Conservation (phyloP, 1,140 invertebrate genomes). For the Trichonephila clavipes region DNA sequence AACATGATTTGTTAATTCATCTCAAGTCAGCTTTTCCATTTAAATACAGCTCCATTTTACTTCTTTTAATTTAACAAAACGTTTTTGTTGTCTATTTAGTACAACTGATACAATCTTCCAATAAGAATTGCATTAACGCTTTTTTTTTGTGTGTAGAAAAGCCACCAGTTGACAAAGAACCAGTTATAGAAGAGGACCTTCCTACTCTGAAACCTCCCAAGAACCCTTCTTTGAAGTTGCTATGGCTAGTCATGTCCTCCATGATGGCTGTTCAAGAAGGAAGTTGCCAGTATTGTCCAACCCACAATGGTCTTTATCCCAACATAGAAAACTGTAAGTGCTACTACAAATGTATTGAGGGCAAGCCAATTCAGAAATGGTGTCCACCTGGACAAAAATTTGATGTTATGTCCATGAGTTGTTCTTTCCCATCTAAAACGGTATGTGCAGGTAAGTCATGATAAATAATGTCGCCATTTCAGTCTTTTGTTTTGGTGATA, state of each 20-base stretch:
- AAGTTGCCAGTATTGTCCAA: conserved; percentile 53
- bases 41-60: too few species aligned
- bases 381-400: conserved; percentile 66
- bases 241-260: conserved; percentile 55
- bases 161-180: neutral
- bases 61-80: too few species aligned
- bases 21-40: too few species aligned
- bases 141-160: neutral
- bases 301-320: conserved; percentile 48
- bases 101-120: too few species aligned
- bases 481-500: too few species aligned
- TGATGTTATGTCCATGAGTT: conserved; percentile 70
- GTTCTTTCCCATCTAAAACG: conserved; percentile 61
- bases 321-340: conserved; percentile 63
- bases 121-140: neutral
- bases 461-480: too few species aligned
- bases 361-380: conserved; percentile 55
- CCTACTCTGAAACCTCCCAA: neutral
- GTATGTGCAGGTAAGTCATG: conserved; percentile 59
- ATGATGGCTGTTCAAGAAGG: conserved; percentile 62
- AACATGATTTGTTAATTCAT: too few species aligned
- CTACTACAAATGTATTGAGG: conserved; percentile 64
- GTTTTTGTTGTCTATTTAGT: too few species aligned
- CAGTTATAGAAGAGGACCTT: neutral
- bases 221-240: conserved; percentile 53